phyloP scores from a whole-genome alignment of 2,797 vertebrate genomes.

The Molossus alvarezi region DNA sequence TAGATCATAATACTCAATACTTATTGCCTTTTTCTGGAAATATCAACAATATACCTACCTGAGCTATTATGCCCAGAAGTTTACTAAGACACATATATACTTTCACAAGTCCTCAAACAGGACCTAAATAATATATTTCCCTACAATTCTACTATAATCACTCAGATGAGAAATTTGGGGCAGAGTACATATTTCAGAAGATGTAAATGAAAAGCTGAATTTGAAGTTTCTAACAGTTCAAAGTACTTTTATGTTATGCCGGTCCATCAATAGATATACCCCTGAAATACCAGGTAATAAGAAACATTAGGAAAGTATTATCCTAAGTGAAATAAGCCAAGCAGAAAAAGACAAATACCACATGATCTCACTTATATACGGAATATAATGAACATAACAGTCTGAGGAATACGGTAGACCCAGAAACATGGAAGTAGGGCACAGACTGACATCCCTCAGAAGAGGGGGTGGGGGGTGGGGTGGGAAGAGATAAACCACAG shows the following conservation, averaged over 20 bases:
- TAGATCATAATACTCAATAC: conserved; percentile 16
- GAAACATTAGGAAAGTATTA: background rate
- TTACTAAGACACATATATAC: background rate
- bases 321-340: too few species aligned
- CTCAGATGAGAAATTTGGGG: background rate
- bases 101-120: background rate
- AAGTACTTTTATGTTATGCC: background rate
- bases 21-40: background rate
- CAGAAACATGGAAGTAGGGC: too few species aligned
- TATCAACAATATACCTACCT: background rate
- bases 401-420: too few species aligned
- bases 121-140: background rate
- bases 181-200: conserved; percentile 1
- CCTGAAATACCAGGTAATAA: background rate
- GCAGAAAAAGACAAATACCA: too few species aligned
- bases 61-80: background rate
- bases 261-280: background rate
- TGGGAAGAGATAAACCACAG: too few species aligned
- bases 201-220: background rate
- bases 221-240: conserved; percentile 46
- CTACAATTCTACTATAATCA: background rate
- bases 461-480: too few species aligned
- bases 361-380: too few species aligned
- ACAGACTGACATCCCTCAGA: too few species aligned
- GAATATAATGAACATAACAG: too few species aligned